Conservation (phyloP, 2,113 vertebrate species). For the Pardalotus punctatus region DNA sequence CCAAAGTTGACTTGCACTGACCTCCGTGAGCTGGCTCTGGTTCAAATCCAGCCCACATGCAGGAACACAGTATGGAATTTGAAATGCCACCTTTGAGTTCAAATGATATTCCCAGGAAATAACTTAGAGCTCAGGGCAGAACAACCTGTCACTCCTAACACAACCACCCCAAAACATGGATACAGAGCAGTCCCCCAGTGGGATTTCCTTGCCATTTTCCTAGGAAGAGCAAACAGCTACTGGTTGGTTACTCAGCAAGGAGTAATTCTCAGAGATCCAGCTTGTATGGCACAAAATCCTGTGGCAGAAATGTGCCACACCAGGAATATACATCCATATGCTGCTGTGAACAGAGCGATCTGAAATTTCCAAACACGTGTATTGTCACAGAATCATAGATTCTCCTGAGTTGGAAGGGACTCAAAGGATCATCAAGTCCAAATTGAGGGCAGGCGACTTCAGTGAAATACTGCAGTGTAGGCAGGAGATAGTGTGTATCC, state of each 20-base stretch:
- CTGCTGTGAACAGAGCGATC: background rate
- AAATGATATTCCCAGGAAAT: background rate
- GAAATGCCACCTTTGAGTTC: background rate
- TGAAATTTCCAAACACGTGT: fast-evolving
- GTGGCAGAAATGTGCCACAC: background rate
- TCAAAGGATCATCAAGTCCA: background rate
- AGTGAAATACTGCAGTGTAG: too few relatives aligned
- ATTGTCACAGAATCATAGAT: background rate
- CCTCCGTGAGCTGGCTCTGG: background rate
- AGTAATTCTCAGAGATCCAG: background rate
- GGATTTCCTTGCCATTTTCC: background rate
- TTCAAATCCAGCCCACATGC: fast-evolving
- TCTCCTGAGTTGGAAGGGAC: background rate
- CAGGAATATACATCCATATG: background rate
- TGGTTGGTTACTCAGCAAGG: background rate
- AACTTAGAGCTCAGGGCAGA: background rate
- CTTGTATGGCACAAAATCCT: background rate
- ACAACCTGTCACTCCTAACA: background rate
- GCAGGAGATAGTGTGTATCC: background rate
- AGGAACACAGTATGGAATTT: fast-evolving
- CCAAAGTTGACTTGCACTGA: background rate
- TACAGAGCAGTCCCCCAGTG: background rate
- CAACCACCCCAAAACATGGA: fast-evolving
- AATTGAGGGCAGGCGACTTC: background rate
- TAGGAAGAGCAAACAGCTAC: background rate